Percentiles rank a stretch among this genome's conserved stretches.
Conservation (phyloP, 2,888 invertebrate species). For the Andrena haemorrhoa region DNA sequence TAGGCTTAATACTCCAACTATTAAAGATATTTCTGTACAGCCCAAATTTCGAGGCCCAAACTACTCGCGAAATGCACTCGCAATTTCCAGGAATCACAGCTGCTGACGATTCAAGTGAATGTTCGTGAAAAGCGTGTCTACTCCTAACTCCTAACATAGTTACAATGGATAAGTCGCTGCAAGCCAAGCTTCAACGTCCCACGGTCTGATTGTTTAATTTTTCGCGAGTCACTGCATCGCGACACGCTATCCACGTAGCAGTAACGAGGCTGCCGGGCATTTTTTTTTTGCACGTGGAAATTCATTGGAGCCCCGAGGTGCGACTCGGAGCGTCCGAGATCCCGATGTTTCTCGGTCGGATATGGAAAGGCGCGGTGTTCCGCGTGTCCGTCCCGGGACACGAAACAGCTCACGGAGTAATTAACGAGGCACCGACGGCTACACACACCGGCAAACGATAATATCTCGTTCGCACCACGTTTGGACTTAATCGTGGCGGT, state of each 20-base stretch:
- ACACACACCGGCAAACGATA: conserved; percentile 56
- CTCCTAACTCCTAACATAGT: too few relatives aligned
- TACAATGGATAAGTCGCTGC: neutral
- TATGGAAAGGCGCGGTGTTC: conserved; percentile 35
- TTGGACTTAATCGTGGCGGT: conserved; percentile 60
- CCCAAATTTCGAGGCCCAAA: neutral
- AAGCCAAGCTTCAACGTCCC: neutral
- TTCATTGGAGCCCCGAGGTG: neutral
- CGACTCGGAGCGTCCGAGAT: neutral
- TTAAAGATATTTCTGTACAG: neutral
- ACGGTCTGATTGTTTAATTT: neutral
- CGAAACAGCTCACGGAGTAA: conserved; percentile 44
- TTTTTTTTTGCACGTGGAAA: neutral
- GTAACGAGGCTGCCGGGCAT: neutral
- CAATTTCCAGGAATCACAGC: neutral
- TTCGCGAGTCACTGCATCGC: neutral
- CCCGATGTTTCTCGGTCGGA: conserved; percentile 14
- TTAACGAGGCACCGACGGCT: conserved; percentile 56
- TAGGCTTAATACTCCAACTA: neutral
- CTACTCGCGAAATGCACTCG: neutral
- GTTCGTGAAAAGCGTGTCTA: too few relatives aligned
- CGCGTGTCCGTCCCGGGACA: conserved; percentile 45
- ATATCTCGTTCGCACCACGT: conserved; percentile 64
- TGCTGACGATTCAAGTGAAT: neutral
- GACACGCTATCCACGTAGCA: neutral